Base-by-base conservation (phyloP, 2,888 invertebrate species). In the Tetramorium bicarinatum region DNA sequence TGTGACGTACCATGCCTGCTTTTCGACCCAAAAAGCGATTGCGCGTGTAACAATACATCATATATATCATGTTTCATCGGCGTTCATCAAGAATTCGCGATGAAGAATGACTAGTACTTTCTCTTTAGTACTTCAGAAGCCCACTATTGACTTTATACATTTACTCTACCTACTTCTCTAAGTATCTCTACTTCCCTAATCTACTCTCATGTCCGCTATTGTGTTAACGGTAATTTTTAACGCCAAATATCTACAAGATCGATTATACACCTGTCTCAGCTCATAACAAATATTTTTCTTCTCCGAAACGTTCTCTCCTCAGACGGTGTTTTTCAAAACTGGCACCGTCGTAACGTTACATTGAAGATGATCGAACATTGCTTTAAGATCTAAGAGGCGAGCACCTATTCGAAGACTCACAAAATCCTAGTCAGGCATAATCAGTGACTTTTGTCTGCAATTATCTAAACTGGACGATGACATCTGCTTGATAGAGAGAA, bases 51-150 rank as follows among this genome's bases (percentile, higher is more conserved):
- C 82, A 85, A 83, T 89, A 87, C 79, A 83, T 67, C 47, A 49
- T 69, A 84, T 86, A 76, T 77, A 88, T 88, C 83, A 84, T 85
- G 69, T 69, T 87, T 83, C 34, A 82, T 67, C 56, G 44, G 52
- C 41, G n/a, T 66, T 77, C 69, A 69, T 74, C 79, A 77, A 71
- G 85, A 85, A 62, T 83, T 44, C 56, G 76, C 74, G 85, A 84
- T 87, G 47, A 85, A 86, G 72, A 84, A 88, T 90, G 90, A 90
- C 90, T 90, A 90, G 90, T 90, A 90, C 90, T 88, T 88, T 85
- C 86, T 82, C 85, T 85, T 88, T 87, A 89, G 86, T 90, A 88
- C 88, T 41, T 80, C 83, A 80, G 85, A 87, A 89, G 88, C 89
- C 85, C 34, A 44, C 87, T 89, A 88, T 86, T 82, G 77, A 81